phyloP scores from a whole-genome alignment of 1,140 invertebrate genomes.

The Sesamia nonagrioides region DNA sequence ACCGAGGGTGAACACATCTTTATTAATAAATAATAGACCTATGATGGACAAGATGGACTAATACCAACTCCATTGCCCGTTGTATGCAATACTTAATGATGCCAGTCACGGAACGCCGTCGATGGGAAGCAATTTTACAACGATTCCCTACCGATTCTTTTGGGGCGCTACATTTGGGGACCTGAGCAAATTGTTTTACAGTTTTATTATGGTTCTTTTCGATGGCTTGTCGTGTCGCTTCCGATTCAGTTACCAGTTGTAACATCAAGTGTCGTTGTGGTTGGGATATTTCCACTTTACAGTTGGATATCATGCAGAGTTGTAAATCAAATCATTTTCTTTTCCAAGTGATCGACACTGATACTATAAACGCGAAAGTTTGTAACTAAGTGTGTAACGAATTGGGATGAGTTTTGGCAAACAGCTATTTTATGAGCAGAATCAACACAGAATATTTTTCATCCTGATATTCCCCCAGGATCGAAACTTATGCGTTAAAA shows the following conservation, averaged over 20 bases:
- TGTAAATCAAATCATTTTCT: too few relatives aligned
- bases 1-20: not conserved
- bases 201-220: constrained; percentile 23
- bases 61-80: not conserved
- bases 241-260: not conserved
- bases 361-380: too few relatives aligned
- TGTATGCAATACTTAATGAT: constrained; percentile 54
- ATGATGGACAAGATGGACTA: constrained; percentile 29
- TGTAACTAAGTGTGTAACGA: too few relatives aligned
- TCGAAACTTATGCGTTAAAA: too few relatives aligned
- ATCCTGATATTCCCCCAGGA: too few relatives aligned
- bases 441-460: too few relatives aligned
- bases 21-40: constrained; percentile 37
- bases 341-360: too few relatives aligned
- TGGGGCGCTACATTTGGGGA: constrained; percentile 10
- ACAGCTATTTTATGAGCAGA: too few relatives aligned
- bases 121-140: constrained; percentile 53
- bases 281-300: not conserved
- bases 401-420: too few relatives aligned
- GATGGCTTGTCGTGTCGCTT: not conserved
- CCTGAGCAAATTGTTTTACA: constrained; percentile 34
- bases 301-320: not conserved
- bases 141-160: constrained; percentile 14
- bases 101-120: constrained; percentile 58
- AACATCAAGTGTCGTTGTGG: not conserved